Base-by-base conservation (phyloP, 2,888 invertebrate species). In the Protophormia terraenovae region DNA sequence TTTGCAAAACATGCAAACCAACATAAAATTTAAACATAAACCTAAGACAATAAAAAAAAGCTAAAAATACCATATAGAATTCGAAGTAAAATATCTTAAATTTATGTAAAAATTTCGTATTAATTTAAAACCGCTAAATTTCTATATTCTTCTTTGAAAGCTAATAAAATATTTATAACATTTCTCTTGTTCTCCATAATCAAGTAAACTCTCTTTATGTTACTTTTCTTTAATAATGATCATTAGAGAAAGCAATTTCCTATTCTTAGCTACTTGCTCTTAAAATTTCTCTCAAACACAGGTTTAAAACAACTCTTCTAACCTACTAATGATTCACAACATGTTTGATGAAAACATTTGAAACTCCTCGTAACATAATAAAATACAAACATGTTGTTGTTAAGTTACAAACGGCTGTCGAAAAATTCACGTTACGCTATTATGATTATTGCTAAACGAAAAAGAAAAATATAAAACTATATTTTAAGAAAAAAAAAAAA, bases 191-290 rank as follows among this genome's bases (percentile, higher is more conserved):
- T 47, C 38, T 3, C n/a, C 22, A 24, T 7, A 47, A 19, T 19
- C 19, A 47, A 22, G 1, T 3, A 7, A n/a, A 35, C 27, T 32
- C 50, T 71, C 47, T 67, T 60, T n/a, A 7, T 24, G 0, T 1
- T 14, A n/a, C 67, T 75, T 38, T 50, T 29, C 14, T 14, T 4
- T 4, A 35, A 45, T 73, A 71, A 77, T 64, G 64, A 79, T 75
- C 72, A 83, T 83, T 76, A 79, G 35, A 66, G 79, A 83, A 83
- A 76, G 79, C 66, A 60, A 35, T 45, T 60, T 45, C 22, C 67
- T 24, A 76, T 73, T 45, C 3, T 35, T 60, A 12, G 19, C 19
- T 7, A 67, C 50, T 14, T 41, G 8, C 3, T 35, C n/a, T 14
- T 3, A 0, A 29, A 60, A 71, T 84, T 86, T 83, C 76, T 86